A percentile compares a stretch with the other conserved stretches of the same genome.
Evolutionary conservation across 2,113 vertebrate genomes (phyloP).

Genomic region (Dasyurus viverrinus): DNA sequence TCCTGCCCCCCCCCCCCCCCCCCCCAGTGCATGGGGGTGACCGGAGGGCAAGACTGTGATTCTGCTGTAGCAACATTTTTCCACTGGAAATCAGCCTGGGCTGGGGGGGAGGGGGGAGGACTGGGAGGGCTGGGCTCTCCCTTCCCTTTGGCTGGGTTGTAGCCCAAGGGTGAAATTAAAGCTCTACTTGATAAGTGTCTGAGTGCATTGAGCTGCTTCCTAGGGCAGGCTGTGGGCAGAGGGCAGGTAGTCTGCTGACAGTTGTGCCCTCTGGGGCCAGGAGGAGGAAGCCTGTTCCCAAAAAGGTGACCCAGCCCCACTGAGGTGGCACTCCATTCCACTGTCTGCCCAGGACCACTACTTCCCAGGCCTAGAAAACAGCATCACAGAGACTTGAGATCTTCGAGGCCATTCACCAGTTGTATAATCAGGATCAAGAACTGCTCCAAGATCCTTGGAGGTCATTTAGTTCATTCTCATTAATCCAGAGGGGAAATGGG

Average conservation of each 20-base stretch:
- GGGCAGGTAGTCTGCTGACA: too few species aligned
- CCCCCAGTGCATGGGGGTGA: neutral
- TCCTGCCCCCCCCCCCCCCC: neutral
- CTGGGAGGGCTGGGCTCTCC: neutral
- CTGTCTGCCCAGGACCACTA: too few species aligned
- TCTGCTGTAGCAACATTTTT: neutral
- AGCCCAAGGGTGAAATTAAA: neutral
- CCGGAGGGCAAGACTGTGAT: neutral
- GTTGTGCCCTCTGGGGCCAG: too few species aligned
- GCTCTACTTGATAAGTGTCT: neutral
- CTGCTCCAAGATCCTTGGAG: neutral
- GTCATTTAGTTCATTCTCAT: neutral
- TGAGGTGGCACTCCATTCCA: too few species aligned
- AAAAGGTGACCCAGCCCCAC: too few species aligned
- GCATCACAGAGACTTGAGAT: neutral
- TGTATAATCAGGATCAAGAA: neutral
- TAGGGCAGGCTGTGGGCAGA: neutral
- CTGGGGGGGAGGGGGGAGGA: too few species aligned
- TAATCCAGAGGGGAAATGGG: neutral
- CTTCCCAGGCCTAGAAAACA: neutral
- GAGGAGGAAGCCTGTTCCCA: too few species aligned
- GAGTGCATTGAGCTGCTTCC: neutral
- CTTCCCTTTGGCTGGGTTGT: neutral
- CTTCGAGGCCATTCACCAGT: too few species aligned
- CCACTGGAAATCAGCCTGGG: neutral